Conservation (phyloP, 2,113 vertebrate genomes). For the Eclectus roratus region DNA sequence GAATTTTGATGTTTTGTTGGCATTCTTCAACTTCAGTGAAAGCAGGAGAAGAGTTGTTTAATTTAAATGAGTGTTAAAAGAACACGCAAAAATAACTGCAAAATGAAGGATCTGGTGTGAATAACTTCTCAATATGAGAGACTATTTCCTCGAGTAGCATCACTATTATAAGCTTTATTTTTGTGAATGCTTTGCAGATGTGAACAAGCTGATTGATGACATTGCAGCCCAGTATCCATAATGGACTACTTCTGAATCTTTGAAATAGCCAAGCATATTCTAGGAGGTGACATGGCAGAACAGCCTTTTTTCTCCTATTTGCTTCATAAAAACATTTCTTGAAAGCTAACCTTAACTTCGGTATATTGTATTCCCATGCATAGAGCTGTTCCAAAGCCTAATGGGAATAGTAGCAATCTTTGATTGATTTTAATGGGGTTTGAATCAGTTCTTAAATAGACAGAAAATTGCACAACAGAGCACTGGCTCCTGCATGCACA, state of each 20-base stretch:
- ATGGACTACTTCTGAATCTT: neutral
- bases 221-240: neutral
- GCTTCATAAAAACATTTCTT: neutral
- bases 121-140: constrained; percentile 31
- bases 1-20: neutral
- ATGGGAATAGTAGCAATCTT: neutral
- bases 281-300: neutral
- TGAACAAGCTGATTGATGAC: neutral
- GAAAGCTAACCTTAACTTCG: neutral
- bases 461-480: constrained; percentile 6
- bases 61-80: constrained; percentile 22
- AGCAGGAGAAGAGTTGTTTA: neutral
- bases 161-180: constrained; percentile 34
- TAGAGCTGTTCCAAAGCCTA: neutral
- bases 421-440: constrained; percentile 39
- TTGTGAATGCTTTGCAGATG: constrained; percentile 43
- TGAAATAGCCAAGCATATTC: neutral
- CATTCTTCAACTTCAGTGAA: constrained; percentile 14
- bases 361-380: neutral
- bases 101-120: constrained; percentile 37
- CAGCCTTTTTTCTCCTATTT: neutral
- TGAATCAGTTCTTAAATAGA: neutral
- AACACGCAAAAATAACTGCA: constrained; percentile 28
- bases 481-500: neutral
- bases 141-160: constrained; percentile 39